Base-by-base conservation (phyloP, 2,888 invertebrate genomes). In the Trissoscelio sp. region DNA sequence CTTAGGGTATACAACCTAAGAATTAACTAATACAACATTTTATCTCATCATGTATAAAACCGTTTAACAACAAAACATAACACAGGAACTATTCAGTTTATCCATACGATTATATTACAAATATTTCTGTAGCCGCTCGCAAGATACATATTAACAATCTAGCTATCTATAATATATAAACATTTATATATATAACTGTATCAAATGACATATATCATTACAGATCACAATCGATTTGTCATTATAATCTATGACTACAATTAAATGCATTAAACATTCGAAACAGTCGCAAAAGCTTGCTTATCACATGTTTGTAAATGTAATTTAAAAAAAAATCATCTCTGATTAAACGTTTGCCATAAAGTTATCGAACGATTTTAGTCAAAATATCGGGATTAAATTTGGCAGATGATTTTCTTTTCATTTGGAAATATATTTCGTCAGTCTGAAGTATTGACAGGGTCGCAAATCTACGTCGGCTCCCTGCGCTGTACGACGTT, bases 401-500 rank as follows among this genome's bases (percentile, higher is more conserved):
- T 64, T 73, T 73, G 51, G 62, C 73, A 64, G 42, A 44, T 28
- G 6, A 16, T 42, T 72, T 39, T 37, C 0, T 31, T 12, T 34
- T 46, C 5, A 44, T 42, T 31, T 12, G 22, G 16, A 14, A 57
- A 48, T 66, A 57, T n/a, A n/a, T 58, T 48, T 64, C 11, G 11
- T 67, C 69, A 62, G 69, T 70, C 69, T 14, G 16, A 37, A 18
- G 1, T 14, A n/a, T 44, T 11, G 20, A 48, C n/a, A 3, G 44
- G 24, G 4, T 0, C 18, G 14, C 14, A 42, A 20, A n/a, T 12
- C 53, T 77, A 77, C 6, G 39, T 55, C 83, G 88, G 88, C 84
- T 91, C 91, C 81, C 91, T 87, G 79, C 90, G 89, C 83, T 91
- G 90, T 46, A 93, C 88, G 85, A 93, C 92, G 84, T 92, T 92